Percentiles rank a stretch among this genome's conserved stretches.
Evolutionary conservation across 92 coral and sea anemone species (phyloP).

Genomic region (Palythoa caribaeorum): DNA sequence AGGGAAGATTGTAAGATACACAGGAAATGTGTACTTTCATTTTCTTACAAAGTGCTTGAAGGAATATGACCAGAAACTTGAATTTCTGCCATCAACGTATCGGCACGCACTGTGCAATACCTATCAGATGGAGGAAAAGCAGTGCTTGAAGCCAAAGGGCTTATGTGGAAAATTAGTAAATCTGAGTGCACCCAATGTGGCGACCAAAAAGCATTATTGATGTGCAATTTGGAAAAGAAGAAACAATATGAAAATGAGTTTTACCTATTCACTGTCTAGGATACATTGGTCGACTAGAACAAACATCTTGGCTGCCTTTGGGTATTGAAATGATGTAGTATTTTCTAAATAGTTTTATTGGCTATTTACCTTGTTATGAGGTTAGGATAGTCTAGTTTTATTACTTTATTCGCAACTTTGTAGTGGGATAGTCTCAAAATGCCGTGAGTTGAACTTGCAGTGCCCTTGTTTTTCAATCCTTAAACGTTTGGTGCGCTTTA

Average conservation of each 20-base stretch:
- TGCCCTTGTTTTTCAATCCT: not conserved
- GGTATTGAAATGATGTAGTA: constrained; percentile 5
- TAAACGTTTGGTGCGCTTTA: constrained; percentile 13
- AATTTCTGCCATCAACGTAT: constrained; percentile 66
- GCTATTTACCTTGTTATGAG: not conserved
- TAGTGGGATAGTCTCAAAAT: constrained; percentile 4
- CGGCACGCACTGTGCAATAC: constrained; percentile 46
- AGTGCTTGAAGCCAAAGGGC: constrained; percentile 65
- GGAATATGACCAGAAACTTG: constrained; percentile 64
- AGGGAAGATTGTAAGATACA: constrained; percentile 46
- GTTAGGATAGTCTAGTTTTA: not conserved
- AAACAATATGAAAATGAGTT: not conserved
- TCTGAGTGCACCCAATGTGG: constrained; percentile 21
- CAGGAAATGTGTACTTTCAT: constrained; percentile 65
- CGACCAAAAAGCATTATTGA: constrained; percentile 19
- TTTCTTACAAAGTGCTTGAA: constrained; percentile 56
- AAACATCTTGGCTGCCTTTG: not conserved
- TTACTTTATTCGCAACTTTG: not conserved
- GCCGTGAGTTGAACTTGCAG: constrained; percentile 1
- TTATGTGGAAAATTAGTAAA: constrained; percentile 42
- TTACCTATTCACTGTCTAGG: not conserved
- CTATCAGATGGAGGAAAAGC: constrained; percentile 73
- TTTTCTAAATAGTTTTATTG: not conserved
- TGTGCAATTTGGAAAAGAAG: not conserved
- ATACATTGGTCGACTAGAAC: not conserved